Percentiles rank a stretch among this genome's conserved stretches.
These are phyloP conservation scores for Phalacrocorax aristotelis DNA, from an alignment of 2,113 vertebrate genomes.

Conservation along the genomic window DNA sequence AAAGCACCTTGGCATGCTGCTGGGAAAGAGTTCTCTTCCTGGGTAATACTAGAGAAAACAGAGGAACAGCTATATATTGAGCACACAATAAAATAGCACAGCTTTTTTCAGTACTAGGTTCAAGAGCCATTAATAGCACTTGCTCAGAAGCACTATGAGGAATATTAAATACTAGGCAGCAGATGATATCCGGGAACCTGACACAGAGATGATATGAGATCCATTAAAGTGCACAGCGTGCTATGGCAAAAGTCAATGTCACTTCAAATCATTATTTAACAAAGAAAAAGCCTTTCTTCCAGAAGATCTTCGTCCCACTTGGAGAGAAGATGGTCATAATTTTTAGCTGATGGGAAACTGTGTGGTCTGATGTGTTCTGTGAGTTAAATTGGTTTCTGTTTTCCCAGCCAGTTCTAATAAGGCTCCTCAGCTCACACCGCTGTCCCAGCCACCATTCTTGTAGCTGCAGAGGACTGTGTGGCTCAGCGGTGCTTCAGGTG, in stretches of 20 bases:
- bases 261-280: not conserved
- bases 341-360: not conserved
- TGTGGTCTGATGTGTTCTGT: no score
- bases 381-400: not conserved
- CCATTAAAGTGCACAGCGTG: not conserved
- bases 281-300: not conserved
- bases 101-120: not conserved
- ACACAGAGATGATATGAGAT: not conserved
- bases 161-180: not conserved
- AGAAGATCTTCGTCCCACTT: not conserved
- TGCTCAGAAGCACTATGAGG: not conserved
- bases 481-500: not conserved
- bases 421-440: not conserved
- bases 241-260: not conserved
- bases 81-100: not conserved
- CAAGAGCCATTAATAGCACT: not conserved
- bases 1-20: not conserved
- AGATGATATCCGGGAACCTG: not conserved
- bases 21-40: not conserved
- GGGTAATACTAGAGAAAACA: not conserved
- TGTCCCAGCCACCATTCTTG: accelerated
- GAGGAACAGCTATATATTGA: not conserved
- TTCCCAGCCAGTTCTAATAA: not conserved
- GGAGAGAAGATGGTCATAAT: not conserved
- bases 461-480: not conserved